Conservation (phyloP, 2,797 vertebrate genomes). For the Craterocephalus amniculus region DNA sequence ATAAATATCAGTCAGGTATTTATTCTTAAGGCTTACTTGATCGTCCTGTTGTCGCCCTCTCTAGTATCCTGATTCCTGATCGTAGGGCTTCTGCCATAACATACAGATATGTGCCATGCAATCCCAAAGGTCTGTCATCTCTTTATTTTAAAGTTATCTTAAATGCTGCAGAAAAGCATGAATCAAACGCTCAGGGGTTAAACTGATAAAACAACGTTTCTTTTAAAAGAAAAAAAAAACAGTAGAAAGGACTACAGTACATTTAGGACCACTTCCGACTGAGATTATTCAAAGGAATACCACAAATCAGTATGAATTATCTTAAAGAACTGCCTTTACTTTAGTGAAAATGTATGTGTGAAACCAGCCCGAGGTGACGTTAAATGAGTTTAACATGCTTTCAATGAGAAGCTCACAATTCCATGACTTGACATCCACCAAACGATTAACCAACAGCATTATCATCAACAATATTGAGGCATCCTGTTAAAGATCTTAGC, state of each 20-base stretch:
- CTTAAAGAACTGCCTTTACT: conserved; percentile 62
- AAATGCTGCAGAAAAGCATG: conserved; percentile 35
- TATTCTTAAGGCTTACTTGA: conserved; percentile 68
- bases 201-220: conserved; percentile 5
- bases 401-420: conserved; percentile 73
- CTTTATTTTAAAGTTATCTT: conserved; percentile 25
- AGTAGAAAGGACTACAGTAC: conserved; percentile 30
- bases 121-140: conserved; percentile 39
- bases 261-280: conserved; percentile 25
- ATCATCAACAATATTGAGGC: conserved; percentile 77
- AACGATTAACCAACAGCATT: conserved; percentile 71
- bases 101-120: conserved; percentile 70
- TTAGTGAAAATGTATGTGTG: conserved; percentile 57
- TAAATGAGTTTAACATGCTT: conserved; percentile 75
- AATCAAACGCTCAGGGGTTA: background rate
- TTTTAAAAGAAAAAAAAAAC: conserved; percentile 4
- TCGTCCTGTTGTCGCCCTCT: conserved; percentile 40
- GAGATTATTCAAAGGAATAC: conserved; percentile 39
- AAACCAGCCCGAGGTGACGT: conserved; percentile 58
- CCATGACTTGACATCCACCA: conserved; percentile 72
- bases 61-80: conserved; percentile 41
- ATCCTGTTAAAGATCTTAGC: conserved; percentile 69
- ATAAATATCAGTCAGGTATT: conserved; percentile 62
- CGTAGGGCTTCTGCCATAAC: conserved; percentile 42
- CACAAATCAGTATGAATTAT: conserved; percentile 37